Evolutionary conservation across 2,113 vertebrate species (phyloP).

Genomic region (Piprites chloris): DNA sequence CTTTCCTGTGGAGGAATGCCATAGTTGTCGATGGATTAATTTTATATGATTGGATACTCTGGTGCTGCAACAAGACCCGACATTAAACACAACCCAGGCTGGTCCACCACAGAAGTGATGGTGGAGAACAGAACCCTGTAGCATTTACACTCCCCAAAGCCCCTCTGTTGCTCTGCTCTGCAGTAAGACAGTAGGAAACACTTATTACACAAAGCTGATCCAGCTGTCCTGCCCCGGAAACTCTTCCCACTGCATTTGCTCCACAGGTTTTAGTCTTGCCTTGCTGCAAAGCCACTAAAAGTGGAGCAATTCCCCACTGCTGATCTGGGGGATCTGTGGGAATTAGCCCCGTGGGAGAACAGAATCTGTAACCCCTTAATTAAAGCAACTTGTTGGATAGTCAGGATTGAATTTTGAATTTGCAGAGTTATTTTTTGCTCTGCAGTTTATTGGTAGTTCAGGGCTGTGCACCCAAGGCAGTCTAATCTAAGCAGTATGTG

Average conservation of each 20-base stretch:
- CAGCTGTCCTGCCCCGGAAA: not conserved
- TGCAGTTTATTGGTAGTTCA: not conserved
- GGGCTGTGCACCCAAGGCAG: not conserved
- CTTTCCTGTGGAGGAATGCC: not conserved
- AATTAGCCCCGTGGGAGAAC: not conserved
- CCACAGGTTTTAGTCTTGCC: rapidly evolving
- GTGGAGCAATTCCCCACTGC: not conserved
- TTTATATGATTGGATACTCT: not conserved
- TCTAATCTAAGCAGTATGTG: rapidly evolving
- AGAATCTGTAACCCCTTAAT: not conserved
- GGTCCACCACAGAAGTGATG: not conserved
- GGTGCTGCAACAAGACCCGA: not conserved
- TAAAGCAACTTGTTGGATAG: not conserved
- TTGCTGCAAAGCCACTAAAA: not conserved
- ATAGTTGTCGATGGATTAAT: not conserved
- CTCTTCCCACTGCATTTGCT: not conserved
- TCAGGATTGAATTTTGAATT: not conserved
- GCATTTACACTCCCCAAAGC: not conserved
- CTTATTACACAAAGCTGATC: not conserved
- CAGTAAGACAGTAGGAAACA: not conserved
- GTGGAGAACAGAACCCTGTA: not conserved
- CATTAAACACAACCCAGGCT: not conserved
- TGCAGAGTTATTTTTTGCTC: not conserved
- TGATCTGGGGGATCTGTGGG: not conserved
- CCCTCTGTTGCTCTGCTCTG: not conserved